These are phyloP conservation scores for Gallinago solitaria DNA, from an alignment of 2,797 vertebrate species.

Conservation along the genomic window DNA sequence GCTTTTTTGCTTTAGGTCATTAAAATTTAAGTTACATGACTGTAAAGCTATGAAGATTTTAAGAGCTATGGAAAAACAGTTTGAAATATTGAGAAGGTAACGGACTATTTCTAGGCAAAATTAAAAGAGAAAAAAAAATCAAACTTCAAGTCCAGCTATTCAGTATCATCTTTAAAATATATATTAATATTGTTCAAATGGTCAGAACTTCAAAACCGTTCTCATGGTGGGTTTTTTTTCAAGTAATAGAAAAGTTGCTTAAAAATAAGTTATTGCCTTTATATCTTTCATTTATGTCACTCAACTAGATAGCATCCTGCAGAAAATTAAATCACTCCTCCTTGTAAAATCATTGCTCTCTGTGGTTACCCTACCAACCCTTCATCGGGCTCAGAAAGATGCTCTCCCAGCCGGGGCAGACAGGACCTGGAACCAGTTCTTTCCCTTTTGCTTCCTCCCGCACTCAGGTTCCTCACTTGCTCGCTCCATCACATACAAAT, in stretches of 20 bases:
- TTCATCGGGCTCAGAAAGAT: neutral
- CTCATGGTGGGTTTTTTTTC: constrained; percentile 35
- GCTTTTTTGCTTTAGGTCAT: neutral
- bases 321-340: constrained; percentile 21
- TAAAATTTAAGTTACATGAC: constrained; percentile 17
- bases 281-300: constrained; percentile 66
- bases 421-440: neutral
- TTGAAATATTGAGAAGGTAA: neutral
- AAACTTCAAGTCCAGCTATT: constrained; percentile 41
- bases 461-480: neutral
- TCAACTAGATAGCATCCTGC: constrained; percentile 56
- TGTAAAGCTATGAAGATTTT: constrained; percentile 57
- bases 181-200: constrained; percentile 61
- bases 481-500: neutral
- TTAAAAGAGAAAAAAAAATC: neutral
- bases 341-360: neutral
- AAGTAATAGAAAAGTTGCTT: constrained; percentile 74
- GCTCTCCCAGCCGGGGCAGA: neutral
- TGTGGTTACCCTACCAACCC: neutral
- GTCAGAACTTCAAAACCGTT: constrained; percentile 54
- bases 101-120: constrained; percentile 18
- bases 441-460: neutral
- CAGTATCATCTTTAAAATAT: constrained; percentile 40
- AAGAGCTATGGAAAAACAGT: constrained; percentile 36
- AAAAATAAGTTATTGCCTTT: constrained; percentile 71